Percentiles rank a stretch among this genome's conserved stretches.
Conservation (phyloP, 2,888 invertebrate genomes). For the Omphaloscelis lunosa region DNA sequence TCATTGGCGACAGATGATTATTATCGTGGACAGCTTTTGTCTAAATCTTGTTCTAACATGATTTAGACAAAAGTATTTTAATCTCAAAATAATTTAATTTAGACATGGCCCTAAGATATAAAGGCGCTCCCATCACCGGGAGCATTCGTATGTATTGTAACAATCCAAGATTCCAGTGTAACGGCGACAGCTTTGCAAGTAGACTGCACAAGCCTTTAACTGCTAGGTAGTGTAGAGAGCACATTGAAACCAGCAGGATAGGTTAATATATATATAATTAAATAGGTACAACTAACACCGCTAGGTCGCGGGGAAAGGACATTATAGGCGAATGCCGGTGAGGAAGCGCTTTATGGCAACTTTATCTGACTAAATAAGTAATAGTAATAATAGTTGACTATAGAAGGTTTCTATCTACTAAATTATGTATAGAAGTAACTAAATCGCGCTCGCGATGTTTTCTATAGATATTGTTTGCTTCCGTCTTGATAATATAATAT, state of each 20-base stretch:
- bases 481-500: conserved; percentile 47
- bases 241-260: background rate
- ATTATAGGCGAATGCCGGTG: background rate
- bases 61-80: conserved; percentile 20
- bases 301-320: background rate
- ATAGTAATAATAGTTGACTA: conserved; percentile 25
- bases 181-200: background rate
- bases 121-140: background rate
- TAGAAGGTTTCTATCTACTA: conserved; percentile 40
- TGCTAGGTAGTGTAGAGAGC: background rate
- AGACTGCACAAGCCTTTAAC: background rate
- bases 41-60: too few relatives aligned
- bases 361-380: conserved; percentile 35
- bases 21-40: background rate
- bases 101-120: conserved; percentile 29
- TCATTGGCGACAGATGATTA: background rate
- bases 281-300: background rate
- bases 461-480: conserved; percentile 50
- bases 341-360: conserved; percentile 1
- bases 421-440: conserved; percentile 30
- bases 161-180: background rate
- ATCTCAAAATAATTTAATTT: conserved; percentile 8
- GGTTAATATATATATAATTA: background rate
- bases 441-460: conserved; percentile 26
- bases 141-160: background rate